Conservation (phyloP, 2,888 invertebrate genomes). For the Portevinia maculata region DNA sequence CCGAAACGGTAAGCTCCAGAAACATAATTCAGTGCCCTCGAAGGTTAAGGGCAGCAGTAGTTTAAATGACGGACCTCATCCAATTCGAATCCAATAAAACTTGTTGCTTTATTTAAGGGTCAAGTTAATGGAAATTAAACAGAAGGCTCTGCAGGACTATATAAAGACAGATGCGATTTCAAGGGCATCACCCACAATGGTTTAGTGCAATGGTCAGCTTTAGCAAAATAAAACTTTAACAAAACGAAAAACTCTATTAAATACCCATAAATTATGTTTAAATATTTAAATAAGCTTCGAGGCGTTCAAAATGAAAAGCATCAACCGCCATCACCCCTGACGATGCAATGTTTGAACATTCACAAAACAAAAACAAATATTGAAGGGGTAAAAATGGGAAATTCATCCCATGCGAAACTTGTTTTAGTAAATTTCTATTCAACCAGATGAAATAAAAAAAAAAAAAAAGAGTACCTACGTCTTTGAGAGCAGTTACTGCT, state of each 20-base stretch:
- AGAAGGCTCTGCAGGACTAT: slow-evolving; percentile 91
- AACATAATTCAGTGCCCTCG: slow-evolving; percentile 92
- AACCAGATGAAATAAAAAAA: slow-evolving; percentile 34
- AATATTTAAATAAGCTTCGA: slow-evolving; percentile 51
- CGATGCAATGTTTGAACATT: slow-evolving; percentile 68
- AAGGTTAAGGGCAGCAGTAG: slow-evolving; percentile 87
- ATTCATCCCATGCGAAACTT: slow-evolving; percentile 28
- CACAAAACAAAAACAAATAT: slow-evolving; percentile 26
- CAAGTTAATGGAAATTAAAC: slow-evolving; percentile 87
- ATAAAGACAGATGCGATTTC: slow-evolving; percentile 98
- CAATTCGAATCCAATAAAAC: background rate
- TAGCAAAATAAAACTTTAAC: slow-evolving; percentile 23
- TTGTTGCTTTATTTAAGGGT: slow-evolving; percentile 77
- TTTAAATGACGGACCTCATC: background rate
- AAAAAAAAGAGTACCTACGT: background rate
- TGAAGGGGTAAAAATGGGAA: slow-evolving; percentile 21
- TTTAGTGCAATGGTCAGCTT: slow-evolving; percentile 89
- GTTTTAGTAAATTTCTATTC: slow-evolving; percentile 56
- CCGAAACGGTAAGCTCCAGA: slow-evolving; percentile 92
- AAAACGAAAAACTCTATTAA: slow-evolving; percentile 21
- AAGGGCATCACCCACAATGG: slow-evolving; percentile 98
- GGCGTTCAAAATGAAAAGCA: slow-evolving; percentile 44
- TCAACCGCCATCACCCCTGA: slow-evolving; percentile 34
- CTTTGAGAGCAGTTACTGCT: slow-evolving; percentile 66
- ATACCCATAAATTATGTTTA: slow-evolving; percentile 59